Evolutionary conservation across 2,888 invertebrate genomes (phyloP), one percentile per base, ranked within the genome.

Genomic region (Capitulum mitella): DNA sequence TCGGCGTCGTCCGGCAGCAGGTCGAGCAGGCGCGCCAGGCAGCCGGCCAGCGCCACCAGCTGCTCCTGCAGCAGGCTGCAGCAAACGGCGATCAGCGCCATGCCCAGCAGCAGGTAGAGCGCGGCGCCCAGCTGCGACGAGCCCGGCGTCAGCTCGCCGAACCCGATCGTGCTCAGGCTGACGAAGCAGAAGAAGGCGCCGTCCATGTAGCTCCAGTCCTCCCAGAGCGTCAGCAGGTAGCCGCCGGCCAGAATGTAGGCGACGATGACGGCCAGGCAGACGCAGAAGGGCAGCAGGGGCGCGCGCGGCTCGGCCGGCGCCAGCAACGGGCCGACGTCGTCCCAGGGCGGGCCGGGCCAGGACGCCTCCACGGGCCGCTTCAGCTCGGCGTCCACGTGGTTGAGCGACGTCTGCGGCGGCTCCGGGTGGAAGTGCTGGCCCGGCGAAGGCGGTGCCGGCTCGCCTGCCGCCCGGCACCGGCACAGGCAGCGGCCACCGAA

Each of bases 61-160:
- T 84, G 84, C 78, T 85, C 85, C 79, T 86, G 87, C 58, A 87
- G 86, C 81, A 87, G 82, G 82, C 87, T 87, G 83, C 88, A 87
- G 81, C 86, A 86, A 86, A 87, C 88, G 76, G 87, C 87, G n/a
- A 87, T 83, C 19, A 87, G 83, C 0, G 87, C 87, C 87, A 87
- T 87, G 12, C 87, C 87, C 78, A 87, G 85, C 48, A 88, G 82
- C 77, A 87, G 83, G 81, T 87, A 87, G 19, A 88, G 82, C 34
- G 85, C 81, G 1, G 81, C 80, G 3, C 80, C 81, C 76, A 82
- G 79, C 40, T 81, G 80, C 19, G 80, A 78, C 46, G 78, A 78
- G 40, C 78, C 78, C 10, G 82, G 82, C 51, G 79, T 80, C 34
- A 82, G 79, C 79, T 82, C 81, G n/a, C 82, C 82, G 75, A 82